Conservation (phyloP, 2,797 vertebrate species). For the Macrochelys suwanniensis region DNA sequence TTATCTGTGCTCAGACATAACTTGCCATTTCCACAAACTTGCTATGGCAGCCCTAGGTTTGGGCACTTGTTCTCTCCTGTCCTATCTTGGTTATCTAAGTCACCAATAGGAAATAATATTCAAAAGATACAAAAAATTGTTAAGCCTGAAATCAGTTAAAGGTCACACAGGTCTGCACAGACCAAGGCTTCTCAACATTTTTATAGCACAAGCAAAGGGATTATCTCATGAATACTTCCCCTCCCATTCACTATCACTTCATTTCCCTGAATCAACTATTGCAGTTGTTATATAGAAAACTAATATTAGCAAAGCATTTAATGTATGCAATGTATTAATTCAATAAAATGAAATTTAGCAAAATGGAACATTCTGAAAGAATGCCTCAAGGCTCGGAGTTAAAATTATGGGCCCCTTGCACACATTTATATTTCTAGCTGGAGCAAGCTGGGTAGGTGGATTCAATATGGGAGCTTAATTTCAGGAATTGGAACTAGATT, state of each 20-base stretch:
- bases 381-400: not conserved
- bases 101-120: not conserved
- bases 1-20: not conserved
- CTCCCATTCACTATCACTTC: not conserved
- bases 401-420: not conserved
- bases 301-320: constrained; percentile 4
- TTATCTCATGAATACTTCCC: constrained; percentile 18
- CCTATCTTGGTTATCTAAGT: not conserved
- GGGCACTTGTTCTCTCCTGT: not conserved
- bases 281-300: not conserved
- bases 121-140: not conserved
- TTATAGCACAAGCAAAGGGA: not conserved
- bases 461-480: not conserved
- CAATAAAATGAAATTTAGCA: constrained; percentile 30
- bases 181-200: not conserved
- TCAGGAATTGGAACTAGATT: not conserved
- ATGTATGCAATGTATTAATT: not conserved
- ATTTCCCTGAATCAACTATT: not conserved
- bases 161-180: not conserved
- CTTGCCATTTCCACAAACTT: not conserved
- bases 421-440: not conserved
- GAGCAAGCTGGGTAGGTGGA: not conserved
- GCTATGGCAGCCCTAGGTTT: not conserved
- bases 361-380: not conserved
- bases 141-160: constrained; percentile 10